Percentiles rank a stretch among this genome's conserved stretches.
Conservation (phyloP, 2,113 vertebrate genomes). For the Merops nubicus region DNA sequence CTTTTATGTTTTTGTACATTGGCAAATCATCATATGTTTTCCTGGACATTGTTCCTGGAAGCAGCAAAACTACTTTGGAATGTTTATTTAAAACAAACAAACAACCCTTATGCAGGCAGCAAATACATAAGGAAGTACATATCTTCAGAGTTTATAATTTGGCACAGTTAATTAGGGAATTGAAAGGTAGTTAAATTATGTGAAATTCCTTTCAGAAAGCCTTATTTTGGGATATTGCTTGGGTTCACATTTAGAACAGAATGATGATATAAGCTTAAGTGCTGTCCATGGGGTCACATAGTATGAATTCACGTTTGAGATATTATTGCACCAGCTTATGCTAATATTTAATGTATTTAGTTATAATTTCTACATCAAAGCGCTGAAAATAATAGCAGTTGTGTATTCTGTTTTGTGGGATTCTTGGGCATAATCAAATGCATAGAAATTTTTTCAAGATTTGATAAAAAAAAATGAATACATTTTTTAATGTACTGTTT, state of each 20-base stretch:
- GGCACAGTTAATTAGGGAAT: background rate
- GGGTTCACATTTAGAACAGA: background rate
- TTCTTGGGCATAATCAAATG: background rate
- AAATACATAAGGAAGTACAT: background rate
- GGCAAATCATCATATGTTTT: background rate
- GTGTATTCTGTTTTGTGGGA: background rate
- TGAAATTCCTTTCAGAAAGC: background rate
- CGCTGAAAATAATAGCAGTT: background rate
- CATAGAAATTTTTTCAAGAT: background rate
- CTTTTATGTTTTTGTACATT: background rate
- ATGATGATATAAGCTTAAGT: background rate
- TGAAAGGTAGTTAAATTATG: background rate
- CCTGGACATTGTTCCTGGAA: background rate
- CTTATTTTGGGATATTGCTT: background rate
- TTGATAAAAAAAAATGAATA: background rate
- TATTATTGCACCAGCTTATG: background rate
- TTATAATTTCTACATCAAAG: background rate
- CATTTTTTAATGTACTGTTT: background rate
- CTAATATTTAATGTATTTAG: background rate
- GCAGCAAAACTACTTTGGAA: background rate
- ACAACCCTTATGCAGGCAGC: background rate
- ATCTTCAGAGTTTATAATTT: background rate
- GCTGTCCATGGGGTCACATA: background rate
- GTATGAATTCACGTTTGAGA: background rate
- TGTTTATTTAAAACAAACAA: background rate